Conservation (phyloP, 2,113 vertebrate genomes). For the Chauna torquata region DNA sequence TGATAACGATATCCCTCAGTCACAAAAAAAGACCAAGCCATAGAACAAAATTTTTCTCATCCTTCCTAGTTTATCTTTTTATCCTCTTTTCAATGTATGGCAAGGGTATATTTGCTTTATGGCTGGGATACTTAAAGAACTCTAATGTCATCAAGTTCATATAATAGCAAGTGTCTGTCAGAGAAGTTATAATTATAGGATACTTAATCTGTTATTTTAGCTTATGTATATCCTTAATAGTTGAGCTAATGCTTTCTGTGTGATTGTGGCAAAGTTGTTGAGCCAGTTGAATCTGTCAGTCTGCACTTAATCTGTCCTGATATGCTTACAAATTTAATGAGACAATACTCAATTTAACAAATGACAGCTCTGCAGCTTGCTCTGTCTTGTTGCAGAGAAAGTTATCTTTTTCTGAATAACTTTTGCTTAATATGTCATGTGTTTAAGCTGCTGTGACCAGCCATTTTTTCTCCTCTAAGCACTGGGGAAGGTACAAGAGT, state of each 20-base stretch:
- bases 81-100: background rate
- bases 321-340: conserved; percentile 20
- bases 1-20: background rate
- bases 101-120: background rate
- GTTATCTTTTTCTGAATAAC: background rate
- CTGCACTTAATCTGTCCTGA: background rate
- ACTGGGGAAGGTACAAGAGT: background rate
- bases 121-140: background rate
- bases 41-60: background rate
- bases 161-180: background rate
- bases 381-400: background rate
- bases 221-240: background rate
- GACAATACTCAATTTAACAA: conserved; percentile 40
- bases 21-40: background rate
- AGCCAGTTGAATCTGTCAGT: background rate
- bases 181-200: background rate
- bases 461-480: background rate
- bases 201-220: background rate
- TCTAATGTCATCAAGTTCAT: background rate
- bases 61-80: background rate
- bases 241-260: background rate
- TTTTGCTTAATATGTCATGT: conserved; percentile 20
- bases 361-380: background rate
- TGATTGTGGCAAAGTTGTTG: background rate
- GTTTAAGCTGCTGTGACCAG: conserved; percentile 8